Percentiles rank a stretch among this genome's conserved stretches.
phyloP scores from a whole-genome alignment of 92 coral and sea anemone genomes.

The Zoanthus sansibaricus region DNA sequence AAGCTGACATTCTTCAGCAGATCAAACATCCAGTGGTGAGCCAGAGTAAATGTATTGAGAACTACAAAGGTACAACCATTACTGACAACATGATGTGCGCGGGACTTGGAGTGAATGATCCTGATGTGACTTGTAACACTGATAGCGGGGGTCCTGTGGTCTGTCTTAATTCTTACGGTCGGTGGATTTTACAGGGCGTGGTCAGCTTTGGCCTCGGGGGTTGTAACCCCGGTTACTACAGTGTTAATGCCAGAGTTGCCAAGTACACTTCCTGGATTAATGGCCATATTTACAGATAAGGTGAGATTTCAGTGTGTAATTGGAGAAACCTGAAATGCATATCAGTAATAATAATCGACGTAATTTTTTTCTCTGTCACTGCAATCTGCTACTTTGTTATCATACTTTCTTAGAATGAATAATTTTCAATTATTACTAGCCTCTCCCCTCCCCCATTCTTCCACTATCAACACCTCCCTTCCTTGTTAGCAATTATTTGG shows the following conservation, averaged over 20 bases:
- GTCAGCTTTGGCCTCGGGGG: slow-evolving; percentile 81
- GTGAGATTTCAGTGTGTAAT: neutral
- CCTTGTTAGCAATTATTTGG: no score
- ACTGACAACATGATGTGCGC: slow-evolving; percentile 73
- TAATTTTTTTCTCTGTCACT: no score
- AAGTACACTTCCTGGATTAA: slow-evolving; percentile 65
- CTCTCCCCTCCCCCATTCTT: no score
- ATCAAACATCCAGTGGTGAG: slow-evolving; percentile 69
- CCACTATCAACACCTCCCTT: no score
- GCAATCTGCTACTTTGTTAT: no score
- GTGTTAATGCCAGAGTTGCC: slow-evolving; percentile 79
- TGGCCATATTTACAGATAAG: neutral
- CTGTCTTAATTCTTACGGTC: slow-evolving; percentile 57
- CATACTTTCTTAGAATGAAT: no score
- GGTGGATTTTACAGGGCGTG: slow-evolving; percentile 82
- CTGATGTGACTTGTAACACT: slow-evolving; percentile 73
- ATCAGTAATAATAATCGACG: no score
- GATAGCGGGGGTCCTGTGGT: slow-evolving; percentile 87
- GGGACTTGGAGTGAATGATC: slow-evolving; percentile 60
- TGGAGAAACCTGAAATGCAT: no score
- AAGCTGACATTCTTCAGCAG: slow-evolving; percentile 77
- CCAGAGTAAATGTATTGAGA: slow-evolving; percentile 52
- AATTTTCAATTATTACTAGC: no score
- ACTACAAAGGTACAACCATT: slow-evolving; percentile 51
- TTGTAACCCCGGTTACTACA: slow-evolving; percentile 75